Evolutionary conservation across 2,888 invertebrate species (phyloP).

Genomic region (Pterostichus niger): DNA sequence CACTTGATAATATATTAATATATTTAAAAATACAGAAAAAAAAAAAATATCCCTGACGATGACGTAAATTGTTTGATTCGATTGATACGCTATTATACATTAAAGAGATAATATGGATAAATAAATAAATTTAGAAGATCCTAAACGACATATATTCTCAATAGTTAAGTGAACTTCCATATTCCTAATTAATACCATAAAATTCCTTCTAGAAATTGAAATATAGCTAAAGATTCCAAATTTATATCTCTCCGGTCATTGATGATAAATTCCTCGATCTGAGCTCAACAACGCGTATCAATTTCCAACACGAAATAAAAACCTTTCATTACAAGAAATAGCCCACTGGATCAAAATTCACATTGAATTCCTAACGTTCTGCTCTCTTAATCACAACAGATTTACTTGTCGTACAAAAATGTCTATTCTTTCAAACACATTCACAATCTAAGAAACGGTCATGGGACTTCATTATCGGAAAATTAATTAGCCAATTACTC

Average conservation of each 20-base stretch:
- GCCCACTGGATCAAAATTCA: conserved; percentile 37
- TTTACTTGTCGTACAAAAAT: conserved; percentile 12
- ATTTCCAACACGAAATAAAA: conserved; percentile 40
- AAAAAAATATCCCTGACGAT: too few relatives aligned
- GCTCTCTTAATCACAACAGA: background rate
- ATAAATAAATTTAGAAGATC: too few relatives aligned
- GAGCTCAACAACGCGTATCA: conserved; percentile 44
- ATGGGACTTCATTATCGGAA: conserved; percentile 31
- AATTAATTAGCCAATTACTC: conserved; percentile 19
- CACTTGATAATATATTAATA: too few relatives aligned
- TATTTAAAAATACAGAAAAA: too few relatives aligned
- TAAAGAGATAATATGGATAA: too few relatives aligned
- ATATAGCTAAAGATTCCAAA: background rate
- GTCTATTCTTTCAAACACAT: background rate
- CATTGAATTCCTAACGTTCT: conserved; percentile 13
- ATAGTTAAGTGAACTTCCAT: too few relatives aligned
- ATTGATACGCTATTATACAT: too few relatives aligned
- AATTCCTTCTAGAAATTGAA: too few relatives aligned
- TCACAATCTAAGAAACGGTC: conserved; percentile 15
- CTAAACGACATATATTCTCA: too few relatives aligned
- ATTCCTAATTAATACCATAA: too few relatives aligned
- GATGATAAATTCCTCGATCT: conserved; percentile 30
- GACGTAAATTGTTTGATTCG: too few relatives aligned
- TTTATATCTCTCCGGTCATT: background rate
- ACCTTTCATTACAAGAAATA: conserved; percentile 30